These are phyloP conservation scores for Cantharis rustica DNA, from an alignment of 2,888 invertebrate genomes.

Conservation along the genomic window DNA sequence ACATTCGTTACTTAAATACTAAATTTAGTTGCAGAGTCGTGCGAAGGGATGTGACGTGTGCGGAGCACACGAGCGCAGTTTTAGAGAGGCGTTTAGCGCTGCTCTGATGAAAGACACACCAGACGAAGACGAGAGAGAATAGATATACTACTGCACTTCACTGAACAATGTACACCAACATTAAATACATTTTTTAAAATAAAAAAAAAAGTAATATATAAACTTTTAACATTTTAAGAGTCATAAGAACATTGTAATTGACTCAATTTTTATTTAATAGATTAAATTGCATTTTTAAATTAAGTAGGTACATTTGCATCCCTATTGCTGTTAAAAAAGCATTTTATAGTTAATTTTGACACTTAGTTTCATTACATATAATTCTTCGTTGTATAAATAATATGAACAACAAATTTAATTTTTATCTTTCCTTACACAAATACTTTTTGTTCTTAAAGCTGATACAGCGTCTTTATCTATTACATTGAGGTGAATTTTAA, in stretches of 20 bases:
- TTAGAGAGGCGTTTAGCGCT: neutral
- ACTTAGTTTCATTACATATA: neutral
- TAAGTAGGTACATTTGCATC: neutral
- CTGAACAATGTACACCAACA: neutral
- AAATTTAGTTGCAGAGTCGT: neutral
- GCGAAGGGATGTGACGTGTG: neutral
- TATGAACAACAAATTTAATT: neutral
- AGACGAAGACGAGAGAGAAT: neutral
- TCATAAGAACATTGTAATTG: neutral
- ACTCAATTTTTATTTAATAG: neutral
- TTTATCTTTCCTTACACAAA: neutral
- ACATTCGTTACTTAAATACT: neutral
- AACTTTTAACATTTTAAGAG: neutral
- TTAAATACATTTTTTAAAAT: neutral
- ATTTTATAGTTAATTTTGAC: neutral
- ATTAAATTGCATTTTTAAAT: neutral
- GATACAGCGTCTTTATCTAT: slow-evolving; percentile 1
- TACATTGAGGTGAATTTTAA: slow-evolving; percentile 15
- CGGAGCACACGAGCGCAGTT: neutral
- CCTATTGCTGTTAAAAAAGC: neutral
- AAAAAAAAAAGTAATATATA: neutral
- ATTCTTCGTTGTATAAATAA: neutral
- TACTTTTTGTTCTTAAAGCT: slow-evolving; percentile 8
- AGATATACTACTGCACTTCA: neutral
- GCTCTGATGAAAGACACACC: neutral